These are phyloP conservation scores for Steromphala cineraria DNA, from an alignment of 2,888 invertebrate genomes.

Conservation along the genomic window DNA sequence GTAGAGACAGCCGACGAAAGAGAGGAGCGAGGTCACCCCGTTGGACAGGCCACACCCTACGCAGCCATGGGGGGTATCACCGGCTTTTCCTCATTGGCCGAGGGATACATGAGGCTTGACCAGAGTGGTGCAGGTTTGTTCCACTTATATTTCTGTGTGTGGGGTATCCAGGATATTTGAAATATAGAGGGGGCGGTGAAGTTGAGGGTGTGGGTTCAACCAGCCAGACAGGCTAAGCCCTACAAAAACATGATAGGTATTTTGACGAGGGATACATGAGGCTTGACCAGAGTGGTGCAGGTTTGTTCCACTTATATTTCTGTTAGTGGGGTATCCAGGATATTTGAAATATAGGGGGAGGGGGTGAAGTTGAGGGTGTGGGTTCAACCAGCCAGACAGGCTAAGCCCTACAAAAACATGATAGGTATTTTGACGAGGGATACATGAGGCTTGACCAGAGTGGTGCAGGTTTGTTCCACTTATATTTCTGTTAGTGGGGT, in stretches of 20 bases:
- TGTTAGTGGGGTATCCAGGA: too few relatives aligned
- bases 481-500: too few relatives aligned
- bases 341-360: too few relatives aligned
- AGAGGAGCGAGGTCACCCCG: constrained; percentile 72
- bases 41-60: constrained; percentile 72
- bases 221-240: constrained; percentile 71
- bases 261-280: constrained; percentile 74
- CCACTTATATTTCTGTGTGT: too few relatives aligned
- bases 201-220: constrained; percentile 73
- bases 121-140: constrained; percentile 73
- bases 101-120: constrained; percentile 74
- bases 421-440: constrained; percentile 75
- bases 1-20: constrained; percentile 74
- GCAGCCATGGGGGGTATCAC: constrained; percentile 76
- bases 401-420: constrained; percentile 74
- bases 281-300: constrained; percentile 75
- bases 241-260: constrained; percentile 76
- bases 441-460: constrained; percentile 75
- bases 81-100: constrained; percentile 74
- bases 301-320: constrained; percentile 38
- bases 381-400: constrained; percentile 74
- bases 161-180: too few relatives aligned
- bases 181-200: too few relatives aligned
- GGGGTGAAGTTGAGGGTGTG: too few relatives aligned
- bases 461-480: constrained; percentile 64